phyloP scores from a whole-genome alignment of 2,888 invertebrate species.

The Sphaerophoria rueppellii region DNA sequence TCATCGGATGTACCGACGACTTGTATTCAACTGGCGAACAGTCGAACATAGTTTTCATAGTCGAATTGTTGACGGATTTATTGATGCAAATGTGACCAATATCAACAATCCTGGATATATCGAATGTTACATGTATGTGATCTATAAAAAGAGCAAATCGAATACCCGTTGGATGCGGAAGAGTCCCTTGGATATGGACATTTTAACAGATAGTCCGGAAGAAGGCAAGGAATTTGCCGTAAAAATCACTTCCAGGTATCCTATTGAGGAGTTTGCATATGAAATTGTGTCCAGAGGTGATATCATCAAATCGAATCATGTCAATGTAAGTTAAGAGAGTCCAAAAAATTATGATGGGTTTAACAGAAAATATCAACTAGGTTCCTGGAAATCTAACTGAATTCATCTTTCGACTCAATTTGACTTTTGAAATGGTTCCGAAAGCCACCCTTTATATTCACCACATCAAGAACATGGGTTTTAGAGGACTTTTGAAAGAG shows the following conservation, averaged over 20 bases:
- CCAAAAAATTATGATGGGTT: not conserved
- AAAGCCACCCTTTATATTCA: slow-evolving; percentile 39
- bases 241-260: slow-evolving; percentile 89
- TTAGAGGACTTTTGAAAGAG: slow-evolving; percentile 6
- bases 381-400: slow-evolving; percentile 47
- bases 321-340: slow-evolving; percentile 82
- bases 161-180: not conserved
- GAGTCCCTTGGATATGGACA: not conserved
- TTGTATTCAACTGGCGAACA: not conserved
- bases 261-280: slow-evolving; percentile 89
- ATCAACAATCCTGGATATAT: not conserved
- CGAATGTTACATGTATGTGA: not conserved
- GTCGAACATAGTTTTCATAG: too few species aligned
- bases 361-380: slow-evolving; percentile 20
- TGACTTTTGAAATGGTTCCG: slow-evolving; percentile 35
- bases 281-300: slow-evolving; percentile 92
- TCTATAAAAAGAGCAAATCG: not conserved
- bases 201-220: slow-evolving; percentile 79
- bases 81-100: not conserved
- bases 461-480: not conserved
- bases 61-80: not conserved
- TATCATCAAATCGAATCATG: slow-evolving; percentile 89
- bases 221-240: slow-evolving; percentile 89
- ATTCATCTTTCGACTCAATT: slow-evolving; percentile 4
- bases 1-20: not conserved